Evolutionary conservation across 2,797 vertebrate genomes (phyloP).

Genomic region (Champsocephalus esox): DNA sequence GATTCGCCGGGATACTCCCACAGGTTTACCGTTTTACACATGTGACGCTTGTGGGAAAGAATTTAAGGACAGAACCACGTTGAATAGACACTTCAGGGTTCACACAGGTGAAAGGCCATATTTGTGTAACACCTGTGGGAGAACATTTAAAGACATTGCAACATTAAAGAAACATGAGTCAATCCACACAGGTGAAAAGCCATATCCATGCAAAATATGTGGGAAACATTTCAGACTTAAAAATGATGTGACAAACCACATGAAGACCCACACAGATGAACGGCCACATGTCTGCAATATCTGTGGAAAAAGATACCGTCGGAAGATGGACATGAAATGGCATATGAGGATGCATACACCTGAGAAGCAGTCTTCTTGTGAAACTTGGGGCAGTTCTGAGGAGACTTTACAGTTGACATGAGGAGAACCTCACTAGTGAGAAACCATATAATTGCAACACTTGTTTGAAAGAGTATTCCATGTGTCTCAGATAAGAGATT

Average conservation of each 20-base stretch:
- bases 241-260: slow-evolving; percentile 2
- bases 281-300: background rate
- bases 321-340: slow-evolving; percentile 1
- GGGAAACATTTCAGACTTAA: slow-evolving; percentile 9
- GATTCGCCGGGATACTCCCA: background rate
- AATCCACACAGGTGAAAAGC: slow-evolving; percentile 20
- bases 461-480: too few species aligned
- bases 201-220: slow-evolving; percentile 17
- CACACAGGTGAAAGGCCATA: background rate
- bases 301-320: background rate
- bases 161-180: background rate
- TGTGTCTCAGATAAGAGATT: too few species aligned
- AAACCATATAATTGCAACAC: too few species aligned
- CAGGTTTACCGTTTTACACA: background rate
- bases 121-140: slow-evolving; percentile 12
- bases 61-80: background rate
- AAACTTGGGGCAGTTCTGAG: background rate
- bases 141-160: background rate
- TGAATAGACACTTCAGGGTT: background rate
- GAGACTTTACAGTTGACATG: background rate
- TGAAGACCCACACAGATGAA: slow-evolving; percentile 3
- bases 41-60: slow-evolving; percentile 1
- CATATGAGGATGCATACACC: background rate
- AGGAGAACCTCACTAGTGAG: background rate
- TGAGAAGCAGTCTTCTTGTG: background rate